Evolutionary conservation across 2,888 invertebrate species (phyloP).

Genomic region (Dusona sp.): DNA sequence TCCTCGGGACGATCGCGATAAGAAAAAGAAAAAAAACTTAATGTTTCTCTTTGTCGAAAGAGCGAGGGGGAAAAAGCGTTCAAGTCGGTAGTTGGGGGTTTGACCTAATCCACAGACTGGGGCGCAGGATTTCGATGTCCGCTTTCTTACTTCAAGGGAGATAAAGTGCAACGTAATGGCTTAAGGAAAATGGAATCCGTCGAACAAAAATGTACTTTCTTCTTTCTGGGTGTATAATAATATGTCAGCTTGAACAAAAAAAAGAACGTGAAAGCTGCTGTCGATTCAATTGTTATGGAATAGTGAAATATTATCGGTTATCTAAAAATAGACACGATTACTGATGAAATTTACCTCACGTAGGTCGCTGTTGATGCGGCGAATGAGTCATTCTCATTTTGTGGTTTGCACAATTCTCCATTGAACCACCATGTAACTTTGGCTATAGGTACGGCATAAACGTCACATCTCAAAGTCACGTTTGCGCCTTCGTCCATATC

Average conservation of each 20-base stretch:
- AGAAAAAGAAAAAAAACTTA: constrained; percentile 53
- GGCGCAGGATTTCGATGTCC: constrained; percentile 53
- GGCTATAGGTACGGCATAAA: constrained; percentile 93
- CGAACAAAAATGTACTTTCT: constrained; percentile 14
- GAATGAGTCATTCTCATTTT: constrained; percentile 87
- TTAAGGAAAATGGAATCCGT: constrained; percentile 46
- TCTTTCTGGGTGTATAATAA: background rate
- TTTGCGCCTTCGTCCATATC: constrained; percentile 93
- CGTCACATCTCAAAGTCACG: constrained; percentile 92
- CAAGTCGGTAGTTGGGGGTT: constrained; percentile 2
- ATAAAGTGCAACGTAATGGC: constrained; percentile 60
- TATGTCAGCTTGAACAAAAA: constrained; percentile 1
- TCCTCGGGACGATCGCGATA: constrained; percentile 56
- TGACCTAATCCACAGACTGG: constrained; percentile 59
- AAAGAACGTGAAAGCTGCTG: background rate
- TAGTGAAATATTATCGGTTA: background rate
- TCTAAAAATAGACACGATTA: background rate
- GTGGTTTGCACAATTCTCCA: constrained; percentile 89
- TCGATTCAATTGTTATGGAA: background rate
- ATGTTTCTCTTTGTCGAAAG: constrained; percentile 65
- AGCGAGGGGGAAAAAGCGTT: constrained; percentile 34
- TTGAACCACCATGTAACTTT: constrained; percentile 94
- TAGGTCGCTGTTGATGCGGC: constrained; percentile 70
- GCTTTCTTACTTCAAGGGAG: constrained; percentile 48
- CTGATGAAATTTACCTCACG: constrained; percentile 70